Evolutionary conservation across 53 echinoderm and acorn worm species (phyloP).

Genomic region (Paracentrotus lividus): DNA sequence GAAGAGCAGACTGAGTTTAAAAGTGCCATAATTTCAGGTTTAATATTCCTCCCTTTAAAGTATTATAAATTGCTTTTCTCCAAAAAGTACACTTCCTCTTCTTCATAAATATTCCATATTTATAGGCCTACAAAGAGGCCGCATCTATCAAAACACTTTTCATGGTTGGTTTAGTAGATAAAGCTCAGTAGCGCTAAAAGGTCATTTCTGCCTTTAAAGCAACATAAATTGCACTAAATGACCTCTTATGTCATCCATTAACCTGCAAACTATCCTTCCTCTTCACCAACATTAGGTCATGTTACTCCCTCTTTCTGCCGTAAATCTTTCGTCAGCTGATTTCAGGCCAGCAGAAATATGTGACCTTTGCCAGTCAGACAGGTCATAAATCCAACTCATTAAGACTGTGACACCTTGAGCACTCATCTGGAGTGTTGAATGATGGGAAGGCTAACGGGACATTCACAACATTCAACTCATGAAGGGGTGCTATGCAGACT

Average conservation of each 20-base stretch:
- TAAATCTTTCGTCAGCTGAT: constrained; percentile 48
- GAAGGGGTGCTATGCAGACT: neutral
- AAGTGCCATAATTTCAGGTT: no score
- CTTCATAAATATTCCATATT: neutral
- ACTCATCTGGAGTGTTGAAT: neutral
- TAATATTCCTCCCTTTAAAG: no score
- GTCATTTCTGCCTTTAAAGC: constrained; percentile 14
- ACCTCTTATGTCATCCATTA: constrained; percentile 18
- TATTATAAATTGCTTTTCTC: no score
- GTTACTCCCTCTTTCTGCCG: neutral
- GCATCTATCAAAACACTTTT: neutral
- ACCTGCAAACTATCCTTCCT: neutral
- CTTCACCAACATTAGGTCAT: constrained; percentile 55
- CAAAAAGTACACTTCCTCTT: neutral
- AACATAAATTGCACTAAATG: constrained; percentile 41
- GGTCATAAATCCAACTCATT: constrained; percentile 65
- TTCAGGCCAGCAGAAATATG: constrained; percentile 46
- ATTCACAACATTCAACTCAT: neutral
- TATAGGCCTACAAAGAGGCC: no score
- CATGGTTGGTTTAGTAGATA: neutral
- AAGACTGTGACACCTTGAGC: constrained; percentile 15
- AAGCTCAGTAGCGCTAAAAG: neutral
- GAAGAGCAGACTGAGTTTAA: no score
- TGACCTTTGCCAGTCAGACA: constrained; percentile 30
- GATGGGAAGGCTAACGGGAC: neutral